Conservation (phyloP, 1,140 invertebrate genomes). For the Planococcus citri region DNA sequence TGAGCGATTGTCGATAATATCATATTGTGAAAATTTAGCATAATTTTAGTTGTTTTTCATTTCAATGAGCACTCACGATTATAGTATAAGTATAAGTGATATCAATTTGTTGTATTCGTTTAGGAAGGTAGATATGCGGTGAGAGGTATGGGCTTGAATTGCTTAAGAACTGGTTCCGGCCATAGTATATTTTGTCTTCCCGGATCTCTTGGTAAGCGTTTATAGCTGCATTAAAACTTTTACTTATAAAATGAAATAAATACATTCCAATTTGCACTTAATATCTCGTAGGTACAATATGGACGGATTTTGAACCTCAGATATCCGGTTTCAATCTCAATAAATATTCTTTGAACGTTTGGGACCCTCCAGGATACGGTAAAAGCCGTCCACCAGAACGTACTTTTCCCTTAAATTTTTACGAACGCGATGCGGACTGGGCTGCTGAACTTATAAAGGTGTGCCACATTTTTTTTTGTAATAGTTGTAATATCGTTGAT, state of each 20-base stretch:
- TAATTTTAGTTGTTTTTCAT: too few species aligned
- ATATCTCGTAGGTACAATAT: constrained; percentile 45
- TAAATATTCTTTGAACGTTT: constrained; percentile 62
- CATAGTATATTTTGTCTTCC: neutral
- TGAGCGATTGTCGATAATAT: too few species aligned
- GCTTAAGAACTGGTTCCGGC: neutral
- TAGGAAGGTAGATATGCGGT: neutral
- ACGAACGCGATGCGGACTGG: constrained; percentile 55
- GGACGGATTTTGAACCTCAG: constrained; percentile 71
- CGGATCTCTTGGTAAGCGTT: neutral
- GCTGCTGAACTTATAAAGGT: constrained; percentile 62
- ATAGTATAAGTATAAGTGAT: too few species aligned
- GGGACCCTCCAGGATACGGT: constrained; percentile 82
- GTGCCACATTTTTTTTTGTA: neutral
- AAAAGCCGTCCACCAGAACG: constrained; percentile 63
- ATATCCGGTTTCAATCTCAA: constrained; percentile 51
- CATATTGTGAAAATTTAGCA: too few species aligned
- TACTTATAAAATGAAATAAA: neutral
- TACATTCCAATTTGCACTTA: too few species aligned
- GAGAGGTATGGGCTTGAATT: neutral
- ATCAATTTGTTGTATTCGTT: too few species aligned
- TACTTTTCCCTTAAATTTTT: constrained; percentile 55
- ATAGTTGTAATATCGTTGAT: too few species aligned
- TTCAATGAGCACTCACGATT: too few species aligned
- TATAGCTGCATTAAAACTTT: neutral